These are phyloP conservation scores for Entosphenus tridentatus DNA, from an alignment of 2,113 vertebrate genomes.

Conservation along the genomic window DNA sequence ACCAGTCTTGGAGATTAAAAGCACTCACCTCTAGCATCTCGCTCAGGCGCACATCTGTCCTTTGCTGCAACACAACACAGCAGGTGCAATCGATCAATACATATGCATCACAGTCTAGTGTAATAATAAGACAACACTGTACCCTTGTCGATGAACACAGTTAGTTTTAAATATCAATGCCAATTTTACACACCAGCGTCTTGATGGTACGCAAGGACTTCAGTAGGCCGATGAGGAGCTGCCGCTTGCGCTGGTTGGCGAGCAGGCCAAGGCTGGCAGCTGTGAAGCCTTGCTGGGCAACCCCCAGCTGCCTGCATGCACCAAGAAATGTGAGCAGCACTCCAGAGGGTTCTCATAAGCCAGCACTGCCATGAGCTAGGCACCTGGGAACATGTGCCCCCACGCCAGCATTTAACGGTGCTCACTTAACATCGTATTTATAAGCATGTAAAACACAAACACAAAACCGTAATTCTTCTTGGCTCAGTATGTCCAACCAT, in stretches of 20 bases:
- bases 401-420: no score
- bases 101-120: background rate
- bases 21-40: constrained; percentile 76
- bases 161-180: background rate
- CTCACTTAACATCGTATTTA: no score
- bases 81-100: background rate
- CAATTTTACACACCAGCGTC: constrained; percentile 42
- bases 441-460: no score
- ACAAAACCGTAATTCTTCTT: no score
- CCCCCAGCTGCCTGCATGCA: constrained; percentile 43
- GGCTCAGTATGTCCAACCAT: no score
- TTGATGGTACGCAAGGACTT: constrained; percentile 96
- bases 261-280: constrained; percentile 77
- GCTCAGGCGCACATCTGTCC: constrained; percentile 83
- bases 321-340: constrained; percentile 10
- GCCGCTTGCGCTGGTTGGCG: constrained; percentile 75
- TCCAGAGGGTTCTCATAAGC: no score
- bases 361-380: no score
- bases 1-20: no score
- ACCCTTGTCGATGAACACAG: background rate
- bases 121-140: background rate
- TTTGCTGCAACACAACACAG: constrained; percentile 44
- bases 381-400: no score
- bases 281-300: constrained; percentile 80
- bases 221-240: constrained; percentile 64